These are phyloP conservation scores for Cryptoprocta ferox DNA, from an alignment of 2,797 vertebrate species.

Conservation along the genomic window DNA sequence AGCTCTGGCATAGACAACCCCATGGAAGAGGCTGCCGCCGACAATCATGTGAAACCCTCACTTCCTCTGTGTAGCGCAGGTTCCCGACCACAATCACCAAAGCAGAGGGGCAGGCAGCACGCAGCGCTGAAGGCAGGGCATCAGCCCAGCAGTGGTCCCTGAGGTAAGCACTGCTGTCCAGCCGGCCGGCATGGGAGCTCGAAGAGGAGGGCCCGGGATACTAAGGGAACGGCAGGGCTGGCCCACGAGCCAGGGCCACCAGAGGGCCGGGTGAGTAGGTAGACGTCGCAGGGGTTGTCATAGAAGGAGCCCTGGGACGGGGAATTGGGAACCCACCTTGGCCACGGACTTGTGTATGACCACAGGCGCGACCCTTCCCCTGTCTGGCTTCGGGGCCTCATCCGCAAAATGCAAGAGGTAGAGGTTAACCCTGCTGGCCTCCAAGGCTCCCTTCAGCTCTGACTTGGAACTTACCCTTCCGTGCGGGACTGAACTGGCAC, in stretches of 20 bases:
- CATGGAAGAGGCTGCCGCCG: slow-evolving; percentile 51
- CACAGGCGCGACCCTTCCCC: background rate
- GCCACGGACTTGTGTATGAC: background rate
- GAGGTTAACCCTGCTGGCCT: background rate
- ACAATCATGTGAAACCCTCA: slow-evolving; percentile 59
- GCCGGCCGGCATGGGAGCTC: background rate
- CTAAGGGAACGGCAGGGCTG: background rate
- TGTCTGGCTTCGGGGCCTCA: background rate
- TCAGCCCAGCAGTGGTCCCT: slow-evolving; percentile 16
- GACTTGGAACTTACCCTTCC: background rate
- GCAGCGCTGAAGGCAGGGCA: background rate
- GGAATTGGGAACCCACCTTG: background rate
- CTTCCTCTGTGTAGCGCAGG: slow-evolving; percentile 73
- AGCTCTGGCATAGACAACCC: background rate
- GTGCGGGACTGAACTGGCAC: background rate
- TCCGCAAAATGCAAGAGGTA: background rate
- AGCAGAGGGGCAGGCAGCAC: slow-evolving; percentile 61
- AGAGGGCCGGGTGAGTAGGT: background rate
- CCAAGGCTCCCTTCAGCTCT: background rate
- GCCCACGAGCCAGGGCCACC: background rate
- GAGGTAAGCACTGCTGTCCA: slow-evolving; percentile 70
- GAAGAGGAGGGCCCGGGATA: background rate
- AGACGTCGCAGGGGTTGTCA: background rate
- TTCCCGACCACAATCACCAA: slow-evolving; percentile 73
- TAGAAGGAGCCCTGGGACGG: background rate